These are phyloP conservation scores for Oceanodroma tethys DNA, from an alignment of 2,113 vertebrate species.

Conservation along the genomic window DNA sequence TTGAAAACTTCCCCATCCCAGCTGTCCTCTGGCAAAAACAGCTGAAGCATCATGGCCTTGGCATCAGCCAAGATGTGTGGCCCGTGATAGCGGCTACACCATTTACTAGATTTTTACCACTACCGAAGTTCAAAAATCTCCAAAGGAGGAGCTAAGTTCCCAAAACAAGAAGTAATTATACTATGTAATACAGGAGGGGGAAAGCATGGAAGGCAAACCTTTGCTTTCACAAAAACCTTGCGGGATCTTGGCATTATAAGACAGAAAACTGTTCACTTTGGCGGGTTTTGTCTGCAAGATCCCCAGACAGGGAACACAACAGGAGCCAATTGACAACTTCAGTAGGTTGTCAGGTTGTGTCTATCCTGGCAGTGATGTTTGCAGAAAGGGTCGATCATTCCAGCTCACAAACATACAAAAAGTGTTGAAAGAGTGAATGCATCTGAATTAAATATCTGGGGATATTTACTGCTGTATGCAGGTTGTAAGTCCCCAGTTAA, in stretches of 20 bases:
- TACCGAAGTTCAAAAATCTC: background rate
- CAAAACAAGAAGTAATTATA: background rate
- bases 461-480: background rate
- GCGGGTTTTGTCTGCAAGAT: background rate
- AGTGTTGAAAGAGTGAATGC: background rate
- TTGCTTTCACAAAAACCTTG: background rate
- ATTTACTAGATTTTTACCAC: background rate
- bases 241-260: background rate
- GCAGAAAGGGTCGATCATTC: background rate
- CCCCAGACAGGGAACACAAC: background rate
- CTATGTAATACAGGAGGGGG: background rate
- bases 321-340: background rate
- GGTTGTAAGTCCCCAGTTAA: background rate
- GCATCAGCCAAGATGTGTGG: background rate
- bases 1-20: background rate
- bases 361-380: background rate
- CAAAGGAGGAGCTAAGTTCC: background rate
- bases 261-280: background rate
- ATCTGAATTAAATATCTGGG: background rate
- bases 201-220: background rate
- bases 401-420: background rate
- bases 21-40: background rate
- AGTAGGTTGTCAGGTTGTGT: background rate
- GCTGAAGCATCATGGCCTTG: background rate
- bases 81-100: rapidly evolving